A percentile compares a stretch with the other conserved stretches of the same genome.
Conservation (phyloP, 2,888 invertebrate genomes). For the Cosmorhoe ocellata region DNA sequence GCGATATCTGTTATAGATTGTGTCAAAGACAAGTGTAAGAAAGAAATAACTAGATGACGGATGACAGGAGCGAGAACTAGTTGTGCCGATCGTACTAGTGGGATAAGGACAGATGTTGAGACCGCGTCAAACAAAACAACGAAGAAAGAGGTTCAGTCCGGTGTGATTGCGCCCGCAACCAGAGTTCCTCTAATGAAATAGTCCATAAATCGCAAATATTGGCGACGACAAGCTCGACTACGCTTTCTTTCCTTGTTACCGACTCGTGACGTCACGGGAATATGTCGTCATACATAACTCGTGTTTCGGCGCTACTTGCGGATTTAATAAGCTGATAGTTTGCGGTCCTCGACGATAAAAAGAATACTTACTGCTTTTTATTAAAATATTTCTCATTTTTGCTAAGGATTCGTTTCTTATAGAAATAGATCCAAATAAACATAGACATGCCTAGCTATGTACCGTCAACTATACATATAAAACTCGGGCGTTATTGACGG, state of each 20-base stretch:
- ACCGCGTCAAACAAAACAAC: too few species aligned
- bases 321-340: slow-evolving; percentile 24
- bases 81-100: too few species aligned
- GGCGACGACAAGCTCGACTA: slow-evolving; percentile 34
- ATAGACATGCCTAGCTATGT: too few species aligned
- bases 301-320: slow-evolving; percentile 10
- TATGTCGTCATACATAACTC: slow-evolving; percentile 28
- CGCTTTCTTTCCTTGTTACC: slow-evolving; percentile 31
- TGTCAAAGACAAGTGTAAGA: too few species aligned
- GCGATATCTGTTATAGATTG: too few species aligned
- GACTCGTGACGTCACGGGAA: slow-evolving; percentile 24
- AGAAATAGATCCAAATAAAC: too few species aligned
- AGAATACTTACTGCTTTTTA: neutral
- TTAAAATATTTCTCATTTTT: slow-evolving; percentile 1
- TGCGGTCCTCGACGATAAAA: slow-evolving; percentile 1
- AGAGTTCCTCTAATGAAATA: slow-evolving; percentile 53
- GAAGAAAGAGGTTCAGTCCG: too few species aligned
- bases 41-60: too few species aligned
- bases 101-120: too few species aligned
- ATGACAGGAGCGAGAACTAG: too few species aligned
- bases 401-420: neutral
- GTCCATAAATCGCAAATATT: slow-evolving; percentile 58
- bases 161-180: slow-evolving; percentile 31
- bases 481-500: too few species aligned
- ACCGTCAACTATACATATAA: too few species aligned